phyloP scores from a whole-genome alignment of 2,113 vertebrate genomes.

The Alaudala cheleensis region DNA sequence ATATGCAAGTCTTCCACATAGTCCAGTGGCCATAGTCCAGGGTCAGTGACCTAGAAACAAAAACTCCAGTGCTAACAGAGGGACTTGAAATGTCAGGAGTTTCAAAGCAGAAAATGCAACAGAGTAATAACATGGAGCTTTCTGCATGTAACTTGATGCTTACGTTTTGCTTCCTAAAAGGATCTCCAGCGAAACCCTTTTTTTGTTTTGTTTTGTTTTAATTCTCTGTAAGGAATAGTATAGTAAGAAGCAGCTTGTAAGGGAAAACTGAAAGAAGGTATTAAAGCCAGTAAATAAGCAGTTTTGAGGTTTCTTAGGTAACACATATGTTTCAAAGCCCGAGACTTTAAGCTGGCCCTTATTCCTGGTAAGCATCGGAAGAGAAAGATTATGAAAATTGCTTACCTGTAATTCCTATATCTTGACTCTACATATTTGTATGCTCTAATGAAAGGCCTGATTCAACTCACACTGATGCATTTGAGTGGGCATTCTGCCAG shows the following conservation, averaged over 20 bases:
- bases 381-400: not conserved
- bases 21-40: slow-evolving; percentile 59
- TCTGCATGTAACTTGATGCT: slow-evolving; percentile 31
- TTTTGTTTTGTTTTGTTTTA: not conserved
- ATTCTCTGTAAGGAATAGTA: not conserved
- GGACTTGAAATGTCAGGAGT: slow-evolving; percentile 56
- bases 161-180: slow-evolving; percentile 54
- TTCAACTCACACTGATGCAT: not conserved
- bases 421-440: not conserved
- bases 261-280: not conserved
- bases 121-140: slow-evolving; percentile 1
- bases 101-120: slow-evolving; percentile 56
- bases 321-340: not conserved
- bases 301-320: not conserved
- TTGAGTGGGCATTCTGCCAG: not conserved
- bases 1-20: slow-evolving; percentile 40
- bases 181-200: not conserved
- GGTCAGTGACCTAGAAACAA: slow-evolving; percentile 62
- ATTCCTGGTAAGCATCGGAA: not conserved
- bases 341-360: not conserved
- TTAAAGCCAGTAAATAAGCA: not conserved
- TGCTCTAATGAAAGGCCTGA: not conserved
- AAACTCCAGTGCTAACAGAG: slow-evolving; percentile 9
- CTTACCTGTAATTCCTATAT: not conserved
- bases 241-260: not conserved